Evolutionary conservation across 2,888 invertebrate genomes (phyloP).

Genomic region (Scaptomyza reducta): DNA sequence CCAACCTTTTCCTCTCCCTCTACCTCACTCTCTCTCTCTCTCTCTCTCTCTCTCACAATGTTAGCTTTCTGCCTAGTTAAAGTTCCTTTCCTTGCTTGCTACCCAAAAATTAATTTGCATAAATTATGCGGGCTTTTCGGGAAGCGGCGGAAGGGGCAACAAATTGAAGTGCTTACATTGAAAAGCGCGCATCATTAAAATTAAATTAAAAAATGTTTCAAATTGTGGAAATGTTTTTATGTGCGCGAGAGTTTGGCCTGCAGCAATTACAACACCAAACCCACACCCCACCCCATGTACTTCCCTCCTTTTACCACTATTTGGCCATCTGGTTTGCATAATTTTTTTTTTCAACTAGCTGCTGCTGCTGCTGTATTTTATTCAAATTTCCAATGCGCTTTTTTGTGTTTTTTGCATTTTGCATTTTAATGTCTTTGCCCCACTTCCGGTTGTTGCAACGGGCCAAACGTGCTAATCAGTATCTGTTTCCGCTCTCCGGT

Average conservation of each 20-base stretch:
- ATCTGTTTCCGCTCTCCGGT: conserved; percentile 45
- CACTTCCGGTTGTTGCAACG: conserved; percentile 40
- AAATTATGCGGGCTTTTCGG: conserved; percentile 52
- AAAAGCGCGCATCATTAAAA: conserved; percentile 63
- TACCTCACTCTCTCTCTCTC: background rate
- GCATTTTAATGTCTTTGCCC: conserved; percentile 58
- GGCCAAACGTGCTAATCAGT: conserved; percentile 50
- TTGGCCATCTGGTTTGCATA: conserved; percentile 51
- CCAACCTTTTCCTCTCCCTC: background rate
- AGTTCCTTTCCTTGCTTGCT: conserved; percentile 51
- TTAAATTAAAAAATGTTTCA: conserved; percentile 54
- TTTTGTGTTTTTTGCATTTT: conserved; percentile 46
- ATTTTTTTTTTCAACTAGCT: conserved; percentile 43
- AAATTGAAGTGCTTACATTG: conserved; percentile 57
- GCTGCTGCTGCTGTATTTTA: conserved; percentile 29
- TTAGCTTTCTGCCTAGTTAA: conserved; percentile 31
- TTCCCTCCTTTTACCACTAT: conserved; percentile 1
- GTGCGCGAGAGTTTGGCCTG: conserved; percentile 13
- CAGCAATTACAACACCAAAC: conserved; percentile 5
- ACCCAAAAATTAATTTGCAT: conserved; percentile 68
- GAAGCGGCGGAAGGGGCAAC: conserved; percentile 2
- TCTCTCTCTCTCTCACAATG: background rate
- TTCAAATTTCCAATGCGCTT: conserved; percentile 41
- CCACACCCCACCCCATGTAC: background rate
- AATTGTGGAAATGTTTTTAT: conserved; percentile 17